Conservation (phyloP, 2,888 invertebrate species). For the Rhimphoctona megacephalus region DNA sequence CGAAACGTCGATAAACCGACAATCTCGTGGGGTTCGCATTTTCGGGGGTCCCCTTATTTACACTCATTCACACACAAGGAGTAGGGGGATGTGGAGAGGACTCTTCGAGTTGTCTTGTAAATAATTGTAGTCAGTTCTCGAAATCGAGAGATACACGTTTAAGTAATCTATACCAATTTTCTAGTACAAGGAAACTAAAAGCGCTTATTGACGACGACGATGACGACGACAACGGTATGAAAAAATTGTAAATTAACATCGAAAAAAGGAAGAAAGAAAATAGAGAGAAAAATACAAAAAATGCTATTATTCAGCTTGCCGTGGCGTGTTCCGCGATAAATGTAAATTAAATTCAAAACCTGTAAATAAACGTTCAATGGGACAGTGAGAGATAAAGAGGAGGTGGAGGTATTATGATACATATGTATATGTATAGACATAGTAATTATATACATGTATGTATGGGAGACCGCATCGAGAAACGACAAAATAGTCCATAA, state of each 20-base stretch:
- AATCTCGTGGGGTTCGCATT: conserved; percentile 39
- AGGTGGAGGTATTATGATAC: conserved; percentile 35
- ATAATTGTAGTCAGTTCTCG: conserved; percentile 66
- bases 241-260: conserved; percentile 33
- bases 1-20: conserved; percentile 48
- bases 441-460: conserved; percentile 43
- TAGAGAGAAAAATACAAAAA: neutral
- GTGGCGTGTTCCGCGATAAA: conserved; percentile 64
- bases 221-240: conserved; percentile 33
- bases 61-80: neutral
- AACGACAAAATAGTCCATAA: conserved; percentile 63
- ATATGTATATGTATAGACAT: conserved; percentile 41
- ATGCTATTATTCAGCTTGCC: conserved; percentile 55
- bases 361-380: conserved; percentile 62
- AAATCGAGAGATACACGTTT: conserved; percentile 51
- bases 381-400: conserved; percentile 37
- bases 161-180: conserved; percentile 67
- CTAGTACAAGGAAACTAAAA: conserved; percentile 74
- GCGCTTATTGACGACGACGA: conserved; percentile 69
- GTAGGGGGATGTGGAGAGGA: conserved; percentile 40
- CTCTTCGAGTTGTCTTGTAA: conserved; percentile 58
- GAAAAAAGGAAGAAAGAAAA: conserved; percentile 1
- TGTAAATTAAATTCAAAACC: conserved; percentile 48
- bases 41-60: conserved; percentile 2
- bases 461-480: conserved; percentile 65